These are phyloP conservation scores for Ispidina lecontei DNA, from an alignment of 2,797 vertebrate genomes.

Conservation along the genomic window DNA sequence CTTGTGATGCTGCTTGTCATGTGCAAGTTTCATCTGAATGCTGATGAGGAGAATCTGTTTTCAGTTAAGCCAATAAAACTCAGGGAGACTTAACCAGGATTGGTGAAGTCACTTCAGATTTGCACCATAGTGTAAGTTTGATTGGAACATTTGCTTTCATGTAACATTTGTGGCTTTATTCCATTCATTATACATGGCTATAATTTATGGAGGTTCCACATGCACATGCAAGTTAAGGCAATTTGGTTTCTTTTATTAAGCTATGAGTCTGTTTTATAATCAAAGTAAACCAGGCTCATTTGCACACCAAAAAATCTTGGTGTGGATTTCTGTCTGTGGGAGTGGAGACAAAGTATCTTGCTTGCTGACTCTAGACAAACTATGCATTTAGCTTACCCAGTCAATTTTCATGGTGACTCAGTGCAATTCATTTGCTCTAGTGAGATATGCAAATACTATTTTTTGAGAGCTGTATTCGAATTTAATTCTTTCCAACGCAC, in stretches of 20 bases:
- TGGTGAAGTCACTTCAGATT: conserved; percentile 60
- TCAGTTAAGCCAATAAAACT: conserved; percentile 50
- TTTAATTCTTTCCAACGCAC: conserved; percentile 3
- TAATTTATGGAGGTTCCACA: conserved; percentile 68
- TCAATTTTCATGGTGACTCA: conserved; percentile 67
- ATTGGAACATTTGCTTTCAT: conserved; percentile 63
- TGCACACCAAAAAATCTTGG: conserved; percentile 73
- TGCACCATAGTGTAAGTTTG: conserved; percentile 37
- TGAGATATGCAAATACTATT: conserved; percentile 55
- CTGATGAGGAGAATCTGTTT: conserved; percentile 42
- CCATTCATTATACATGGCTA: conserved; percentile 54
- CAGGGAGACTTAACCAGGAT: conserved; percentile 6
- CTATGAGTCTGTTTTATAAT: conserved; percentile 71
- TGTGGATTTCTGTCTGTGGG: conserved; percentile 69
- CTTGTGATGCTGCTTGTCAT: background rate
- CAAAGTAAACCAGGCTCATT: conserved; percentile 68
- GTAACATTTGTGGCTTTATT: conserved; percentile 61
- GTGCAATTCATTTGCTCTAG: conserved; percentile 52
- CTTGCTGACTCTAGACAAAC: conserved; percentile 64
- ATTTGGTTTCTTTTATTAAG: conserved; percentile 73
- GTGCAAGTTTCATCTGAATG: conserved; percentile 58
- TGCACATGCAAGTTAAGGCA: conserved; percentile 68
- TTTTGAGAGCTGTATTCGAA: background rate
- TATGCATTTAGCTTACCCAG: conserved; percentile 51
- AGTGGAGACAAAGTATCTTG: conserved; percentile 51